Evolutionary conservation across 2,888 invertebrate genomes (phyloP), one percentile per base, ranked within the genome.

Genomic region (Metopia argyrocephala): DNA sequence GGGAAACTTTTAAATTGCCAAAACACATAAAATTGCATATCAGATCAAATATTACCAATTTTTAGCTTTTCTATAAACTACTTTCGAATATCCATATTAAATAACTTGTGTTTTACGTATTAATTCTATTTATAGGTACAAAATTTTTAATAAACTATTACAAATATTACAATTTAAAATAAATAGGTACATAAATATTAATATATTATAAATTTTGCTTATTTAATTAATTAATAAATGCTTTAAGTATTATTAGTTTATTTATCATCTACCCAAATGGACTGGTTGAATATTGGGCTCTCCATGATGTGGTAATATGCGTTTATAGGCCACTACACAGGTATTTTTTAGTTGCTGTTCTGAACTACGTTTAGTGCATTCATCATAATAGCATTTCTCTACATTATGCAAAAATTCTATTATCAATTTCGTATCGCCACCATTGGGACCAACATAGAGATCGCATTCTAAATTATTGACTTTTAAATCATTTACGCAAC

Each of bases 401-500:
- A 94, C 89, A 65, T 93, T 93, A 83, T 93, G 90, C 86, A 93
- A 92, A 87, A 94, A 95, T 83, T 93, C 92, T 5, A 93, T 91
- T 84, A 95, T 92, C 74, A 96, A 91, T 86, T 94, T 93, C 84
- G 92, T 91, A 85, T 95, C 93, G 0, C 94, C 95, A n/a, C 95
- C 95, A 89, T 95, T 95, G 1, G 96, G 96, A 0, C 95, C 96
- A 1, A 94, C 93, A 28, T 93, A 90, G 88, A 93, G 93, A 85
- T 95, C 93, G 90, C 95, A 95, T 84, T 91, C 92, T 65, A 93
- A 92, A 45, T 59, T 70, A 74, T 91, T 91, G 45, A 91, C 91
- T 48, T 92, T 89, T 85, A 93, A 91, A 85, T 94, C 94, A 78
- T 92, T 91, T 5, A 96, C 91, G 85, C 96, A 96, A 86, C 96